A percentile compares a stretch with the other conserved stretches of the same genome.
Evolutionary conservation across 2,888 invertebrate genomes (phyloP).

Genomic region (Geotrupes spiniger): DNA sequence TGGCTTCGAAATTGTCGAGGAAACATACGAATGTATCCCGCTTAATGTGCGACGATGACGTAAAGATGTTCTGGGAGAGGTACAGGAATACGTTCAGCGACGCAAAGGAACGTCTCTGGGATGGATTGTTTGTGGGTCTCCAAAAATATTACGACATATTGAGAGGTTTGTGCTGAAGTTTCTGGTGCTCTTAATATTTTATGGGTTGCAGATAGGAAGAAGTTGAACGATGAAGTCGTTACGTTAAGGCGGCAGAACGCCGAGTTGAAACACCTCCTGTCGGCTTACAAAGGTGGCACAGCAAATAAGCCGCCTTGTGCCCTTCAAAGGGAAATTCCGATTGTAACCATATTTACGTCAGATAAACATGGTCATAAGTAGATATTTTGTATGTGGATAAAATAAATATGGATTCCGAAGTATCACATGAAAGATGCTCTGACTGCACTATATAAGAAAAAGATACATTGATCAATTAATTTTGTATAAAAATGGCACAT

Average conservation of each 20-base stretch:
- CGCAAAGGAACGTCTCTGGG: constrained; percentile 69
- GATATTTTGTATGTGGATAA: too few species aligned
- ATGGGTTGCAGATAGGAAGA: constrained; percentile 58
- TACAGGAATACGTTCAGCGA: constrained; percentile 60
- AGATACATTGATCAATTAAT: too few species aligned
- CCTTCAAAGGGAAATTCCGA: constrained; percentile 21
- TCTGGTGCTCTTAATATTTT: constrained; percentile 22
- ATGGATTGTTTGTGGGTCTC: constrained; percentile 61
- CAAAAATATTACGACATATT: constrained; percentile 63
- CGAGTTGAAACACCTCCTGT: constrained; percentile 65
- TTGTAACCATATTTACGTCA: not conserved
- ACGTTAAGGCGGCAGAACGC: constrained; percentile 64
- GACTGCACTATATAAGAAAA: too few species aligned
- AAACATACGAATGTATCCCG: constrained; percentile 55
- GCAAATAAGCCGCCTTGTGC: constrained; percentile 36
- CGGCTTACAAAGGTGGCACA: constrained; percentile 52
- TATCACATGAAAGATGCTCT: too few species aligned
- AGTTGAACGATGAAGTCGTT: constrained; percentile 64
- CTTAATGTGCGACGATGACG: constrained; percentile 54
- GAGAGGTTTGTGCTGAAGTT: constrained; percentile 53
- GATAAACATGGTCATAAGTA: too few species aligned
- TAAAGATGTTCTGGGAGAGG: constrained; percentile 65
- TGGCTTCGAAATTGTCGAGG: constrained; percentile 43
- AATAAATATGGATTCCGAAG: too few species aligned
- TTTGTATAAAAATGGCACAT: too few species aligned